These are phyloP conservation scores for Climacteris rufus DNA, from an alignment of 2,113 vertebrate genomes.

Conservation along the genomic window DNA sequence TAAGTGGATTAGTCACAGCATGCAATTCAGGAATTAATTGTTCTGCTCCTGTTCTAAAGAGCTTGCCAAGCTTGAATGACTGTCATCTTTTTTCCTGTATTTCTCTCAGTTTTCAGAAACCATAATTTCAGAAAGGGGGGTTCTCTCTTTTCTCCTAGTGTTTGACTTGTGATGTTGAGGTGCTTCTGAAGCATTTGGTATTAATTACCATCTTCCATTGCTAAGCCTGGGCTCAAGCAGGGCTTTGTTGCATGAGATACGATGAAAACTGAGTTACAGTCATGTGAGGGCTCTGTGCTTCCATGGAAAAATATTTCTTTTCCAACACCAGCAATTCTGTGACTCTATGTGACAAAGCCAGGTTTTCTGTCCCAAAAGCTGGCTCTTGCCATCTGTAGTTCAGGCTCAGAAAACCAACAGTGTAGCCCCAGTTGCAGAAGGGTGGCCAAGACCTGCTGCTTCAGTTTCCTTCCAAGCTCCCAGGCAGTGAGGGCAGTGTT, in stretches of 20 bases:
- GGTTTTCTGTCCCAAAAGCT: not conserved
- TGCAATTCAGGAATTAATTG: not conserved
- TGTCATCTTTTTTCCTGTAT: accelerated
- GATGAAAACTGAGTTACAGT: not conserved
- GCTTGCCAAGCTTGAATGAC: not conserved
- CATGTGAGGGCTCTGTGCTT: not conserved
- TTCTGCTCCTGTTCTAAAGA: not conserved
- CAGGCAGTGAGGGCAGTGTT: accelerated
- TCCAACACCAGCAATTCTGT: accelerated
- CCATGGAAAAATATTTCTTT: not conserved
- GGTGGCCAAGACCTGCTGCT: not conserved
- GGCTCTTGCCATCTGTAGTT: accelerated
- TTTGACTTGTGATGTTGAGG: not conserved
- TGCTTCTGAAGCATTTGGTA: not conserved
- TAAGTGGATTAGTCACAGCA: not conserved
- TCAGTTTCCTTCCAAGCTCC: not conserved
- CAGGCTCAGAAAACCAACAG: not conserved
- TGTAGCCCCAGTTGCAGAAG: not conserved
- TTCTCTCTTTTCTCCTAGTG: not conserved
- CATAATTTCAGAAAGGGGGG: not conserved
- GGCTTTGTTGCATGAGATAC: accelerated
- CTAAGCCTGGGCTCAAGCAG: not conserved
- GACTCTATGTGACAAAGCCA: not conserved
- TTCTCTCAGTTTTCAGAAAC: not conserved
- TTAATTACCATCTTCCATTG: not conserved